These are phyloP conservation scores for Anastrepha ludens DNA, from an alignment of 1,140 invertebrate genomes.

Conservation along the genomic window DNA sequence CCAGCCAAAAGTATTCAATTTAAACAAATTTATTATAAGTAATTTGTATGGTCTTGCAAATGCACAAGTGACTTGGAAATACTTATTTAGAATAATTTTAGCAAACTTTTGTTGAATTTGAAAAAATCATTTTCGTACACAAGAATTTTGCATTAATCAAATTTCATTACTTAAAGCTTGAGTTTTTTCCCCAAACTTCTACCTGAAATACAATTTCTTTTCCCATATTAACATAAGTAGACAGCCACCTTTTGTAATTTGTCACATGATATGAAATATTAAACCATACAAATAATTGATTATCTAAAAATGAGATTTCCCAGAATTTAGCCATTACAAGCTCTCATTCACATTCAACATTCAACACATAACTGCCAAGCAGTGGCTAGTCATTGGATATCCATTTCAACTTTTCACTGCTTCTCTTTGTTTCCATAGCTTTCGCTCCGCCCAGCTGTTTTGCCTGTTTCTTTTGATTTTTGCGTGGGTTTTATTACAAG, in stretches of 20 bases:
- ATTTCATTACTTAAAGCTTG: neutral
- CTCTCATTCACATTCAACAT: neutral
- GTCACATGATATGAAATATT: slow-evolving; percentile 23
- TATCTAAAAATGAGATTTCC: slow-evolving; percentile 36
- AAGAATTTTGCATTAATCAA: neutral
- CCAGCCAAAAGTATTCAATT: too few species aligned
- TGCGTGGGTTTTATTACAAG: neutral
- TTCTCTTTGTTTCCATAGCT: neutral
- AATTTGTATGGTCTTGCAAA: too few species aligned
- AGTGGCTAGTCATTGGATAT: neutral
- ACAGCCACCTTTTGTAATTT: neutral
- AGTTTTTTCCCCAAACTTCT: neutral
- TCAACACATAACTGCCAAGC: neutral
- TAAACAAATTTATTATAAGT: too few species aligned
- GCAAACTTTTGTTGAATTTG: neutral
- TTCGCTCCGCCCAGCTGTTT: neutral
- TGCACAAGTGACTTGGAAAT: neutral
- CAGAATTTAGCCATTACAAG: neutral
- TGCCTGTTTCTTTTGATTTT: neutral
- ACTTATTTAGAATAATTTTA: too few species aligned
- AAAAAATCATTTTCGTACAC: slow-evolving; percentile 30
- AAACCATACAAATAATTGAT: slow-evolving; percentile 42
- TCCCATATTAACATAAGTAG: neutral
- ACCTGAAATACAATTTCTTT: neutral
- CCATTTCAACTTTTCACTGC: neutral